A percentile compares a stretch with the other conserved stretches of the same genome.
Conservation (phyloP, 2,113 vertebrate genomes). For the Chauna torquata region DNA sequence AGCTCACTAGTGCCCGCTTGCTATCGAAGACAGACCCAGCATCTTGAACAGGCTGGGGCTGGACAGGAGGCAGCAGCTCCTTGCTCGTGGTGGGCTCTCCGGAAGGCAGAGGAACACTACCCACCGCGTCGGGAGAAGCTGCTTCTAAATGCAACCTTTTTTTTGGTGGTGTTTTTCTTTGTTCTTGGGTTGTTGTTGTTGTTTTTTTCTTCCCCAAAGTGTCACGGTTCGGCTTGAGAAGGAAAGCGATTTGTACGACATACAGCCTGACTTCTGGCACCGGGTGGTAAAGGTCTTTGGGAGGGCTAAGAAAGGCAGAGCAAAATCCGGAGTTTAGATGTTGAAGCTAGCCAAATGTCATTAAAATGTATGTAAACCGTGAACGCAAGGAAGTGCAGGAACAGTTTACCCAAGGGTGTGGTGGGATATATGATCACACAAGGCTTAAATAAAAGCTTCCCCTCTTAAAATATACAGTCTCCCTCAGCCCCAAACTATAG, state of each 20-base stretch:
- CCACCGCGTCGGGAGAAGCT: neutral
- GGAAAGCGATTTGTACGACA: neutral
- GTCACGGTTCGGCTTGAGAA: neutral
- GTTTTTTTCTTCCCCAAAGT: neutral
- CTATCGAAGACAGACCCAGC: neutral
- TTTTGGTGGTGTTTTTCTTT: neutral
- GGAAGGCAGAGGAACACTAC: neutral
- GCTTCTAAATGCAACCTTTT: neutral
- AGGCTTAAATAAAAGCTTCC: neutral
- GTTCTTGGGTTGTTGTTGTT: neutral
- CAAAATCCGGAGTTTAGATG: neutral
- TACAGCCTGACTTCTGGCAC: neutral
- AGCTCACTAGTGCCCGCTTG: neutral
- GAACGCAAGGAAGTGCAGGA: neutral
- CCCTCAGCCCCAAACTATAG: neutral
- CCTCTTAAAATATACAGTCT: neutral
- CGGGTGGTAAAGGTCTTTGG: rapidly evolving
- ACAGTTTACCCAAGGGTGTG: neutral
- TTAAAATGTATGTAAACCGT: neutral
- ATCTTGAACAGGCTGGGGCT: neutral
- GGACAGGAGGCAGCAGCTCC: neutral
- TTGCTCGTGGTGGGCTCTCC: neutral
- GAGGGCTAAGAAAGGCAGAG: neutral
- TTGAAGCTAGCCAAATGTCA: neutral
- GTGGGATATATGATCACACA: neutral